Evolutionary conservation across 2,888 invertebrate species (phyloP).

Genomic region (Eupithecia centaureata): DNA sequence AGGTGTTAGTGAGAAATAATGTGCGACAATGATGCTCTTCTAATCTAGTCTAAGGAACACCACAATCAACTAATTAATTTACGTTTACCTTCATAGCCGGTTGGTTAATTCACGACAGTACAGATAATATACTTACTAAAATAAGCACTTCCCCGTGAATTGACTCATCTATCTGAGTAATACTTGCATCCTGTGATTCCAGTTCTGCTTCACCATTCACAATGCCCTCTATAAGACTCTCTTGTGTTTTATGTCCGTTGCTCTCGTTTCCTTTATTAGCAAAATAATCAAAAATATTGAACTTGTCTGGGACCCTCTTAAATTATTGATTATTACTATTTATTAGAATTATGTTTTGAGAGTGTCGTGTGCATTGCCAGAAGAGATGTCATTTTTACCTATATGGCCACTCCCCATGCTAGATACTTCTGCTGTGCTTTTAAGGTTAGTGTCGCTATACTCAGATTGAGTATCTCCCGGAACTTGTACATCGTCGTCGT

Average conservation of each 20-base stretch:
- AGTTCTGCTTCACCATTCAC: slow-evolving; percentile 76
- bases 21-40: slow-evolving; percentile 76
- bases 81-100: slow-evolving; percentile 70
- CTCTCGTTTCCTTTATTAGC: slow-evolving; percentile 81
- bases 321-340: slow-evolving; percentile 58
- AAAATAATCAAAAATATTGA: slow-evolving; percentile 82
- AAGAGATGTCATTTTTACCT: slow-evolving; percentile 75
- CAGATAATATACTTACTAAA: slow-evolving; percentile 78
- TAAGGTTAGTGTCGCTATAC: slow-evolving; percentile 70
- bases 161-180: slow-evolving; percentile 68
- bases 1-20: slow-evolving; percentile 73
- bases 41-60: slow-evolving; percentile 71
- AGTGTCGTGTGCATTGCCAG: slow-evolving; percentile 75
- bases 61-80: slow-evolving; percentile 74
- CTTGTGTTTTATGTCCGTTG: slow-evolving; percentile 75
- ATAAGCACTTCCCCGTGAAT: slow-evolving; percentile 70
- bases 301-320: slow-evolving; percentile 79
- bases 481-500: slow-evolving; percentile 83
- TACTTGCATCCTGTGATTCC: slow-evolving; percentile 80
- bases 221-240: slow-evolving; percentile 80
- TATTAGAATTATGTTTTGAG: slow-evolving; percentile 66
- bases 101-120: slow-evolving; percentile 60
- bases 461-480: slow-evolving; percentile 76
- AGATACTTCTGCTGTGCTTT: slow-evolving; percentile 69
- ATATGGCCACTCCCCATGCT: slow-evolving; percentile 74